phyloP scores from a whole-genome alignment of 2,888 invertebrate species.

The Mystacides longicornis region DNA sequence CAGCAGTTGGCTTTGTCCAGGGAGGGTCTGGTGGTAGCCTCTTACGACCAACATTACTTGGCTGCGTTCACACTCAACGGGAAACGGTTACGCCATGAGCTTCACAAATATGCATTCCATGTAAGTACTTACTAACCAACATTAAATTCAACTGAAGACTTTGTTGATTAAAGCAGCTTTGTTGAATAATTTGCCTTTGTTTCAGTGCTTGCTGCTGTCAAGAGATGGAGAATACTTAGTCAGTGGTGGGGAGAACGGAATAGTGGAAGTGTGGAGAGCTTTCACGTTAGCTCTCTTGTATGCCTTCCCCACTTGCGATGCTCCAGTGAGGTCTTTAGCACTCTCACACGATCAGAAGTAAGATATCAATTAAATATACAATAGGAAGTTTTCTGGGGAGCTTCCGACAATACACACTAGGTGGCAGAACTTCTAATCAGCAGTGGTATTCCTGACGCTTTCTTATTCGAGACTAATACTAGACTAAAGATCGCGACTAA shows the following conservation, averaged over 20 bases:
- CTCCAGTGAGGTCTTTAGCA: constrained; percentile 88
- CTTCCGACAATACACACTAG: too few species aligned
- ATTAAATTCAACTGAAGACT: too few species aligned
- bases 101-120: constrained; percentile 92
- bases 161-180: too few species aligned
- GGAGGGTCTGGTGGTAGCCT: constrained; percentile 92
- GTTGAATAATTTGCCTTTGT: constrained; percentile 2
- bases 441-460: too few species aligned
- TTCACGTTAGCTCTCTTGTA: constrained; percentile 95
- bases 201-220: constrained; percentile 82
- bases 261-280: constrained; percentile 97
- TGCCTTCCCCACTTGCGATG: constrained; percentile 96
- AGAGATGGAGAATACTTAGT: constrained; percentile 98
- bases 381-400: too few species aligned
- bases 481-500: too few species aligned
- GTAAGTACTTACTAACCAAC: constrained; percentile 41
- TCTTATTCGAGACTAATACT: too few species aligned
- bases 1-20: constrained; percentile 89
- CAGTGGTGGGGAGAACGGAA: constrained; percentile 94
- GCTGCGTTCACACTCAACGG: constrained; percentile 95
- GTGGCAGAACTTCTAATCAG: too few species aligned
- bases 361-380: too few species aligned
- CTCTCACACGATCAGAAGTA: constrained; percentile 98
- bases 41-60: constrained; percentile 86
- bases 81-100: constrained; percentile 77